A percentile compares a stretch with the other conserved stretches of the same genome.
These are phyloP conservation scores for Calidris pugnax DNA, from an alignment of 2,113 vertebrate genomes.

Conservation along the genomic window DNA sequence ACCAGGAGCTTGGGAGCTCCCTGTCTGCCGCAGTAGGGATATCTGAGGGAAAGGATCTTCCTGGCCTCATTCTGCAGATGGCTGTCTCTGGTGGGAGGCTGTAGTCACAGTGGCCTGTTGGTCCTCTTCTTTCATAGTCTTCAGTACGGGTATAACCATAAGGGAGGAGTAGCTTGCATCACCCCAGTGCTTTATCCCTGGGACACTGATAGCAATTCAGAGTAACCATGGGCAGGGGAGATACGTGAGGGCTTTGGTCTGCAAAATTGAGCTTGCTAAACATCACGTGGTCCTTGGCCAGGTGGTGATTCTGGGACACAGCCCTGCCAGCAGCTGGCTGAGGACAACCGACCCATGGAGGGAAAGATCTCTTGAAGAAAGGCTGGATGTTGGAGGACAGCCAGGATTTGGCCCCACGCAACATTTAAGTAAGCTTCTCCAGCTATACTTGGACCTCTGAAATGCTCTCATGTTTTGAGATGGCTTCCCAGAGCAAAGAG, in stretches of 20 bases:
- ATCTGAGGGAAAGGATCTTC: not conserved
- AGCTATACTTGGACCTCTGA: not conserved
- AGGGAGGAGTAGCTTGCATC: not conserved
- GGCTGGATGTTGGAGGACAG: not conserved
- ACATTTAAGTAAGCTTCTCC: not conserved
- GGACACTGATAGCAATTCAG: not conserved
- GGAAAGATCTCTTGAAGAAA: not conserved
- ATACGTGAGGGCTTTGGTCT: not conserved
- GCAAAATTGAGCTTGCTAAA: not conserved
- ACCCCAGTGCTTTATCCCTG: not conserved
- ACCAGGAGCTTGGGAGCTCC: not conserved
- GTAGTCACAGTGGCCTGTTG: not conserved
- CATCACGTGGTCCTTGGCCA: not conserved
- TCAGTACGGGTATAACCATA: not conserved
- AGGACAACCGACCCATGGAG: not conserved
- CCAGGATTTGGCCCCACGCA: not conserved
- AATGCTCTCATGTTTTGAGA: not conserved
- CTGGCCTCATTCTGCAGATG: not conserved
- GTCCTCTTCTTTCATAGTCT: not conserved
- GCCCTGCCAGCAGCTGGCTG: not conserved
- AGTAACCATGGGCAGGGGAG: not conserved
- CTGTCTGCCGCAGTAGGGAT: not conserved
- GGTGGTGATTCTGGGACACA: not conserved
- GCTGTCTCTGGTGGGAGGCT: not conserved
- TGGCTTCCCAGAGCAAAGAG: not conserved